Evolutionary conservation across 2,888 invertebrate species (phyloP), one percentile per base, ranked within the genome.

Genomic region (Xanthorhoe designata): DNA sequence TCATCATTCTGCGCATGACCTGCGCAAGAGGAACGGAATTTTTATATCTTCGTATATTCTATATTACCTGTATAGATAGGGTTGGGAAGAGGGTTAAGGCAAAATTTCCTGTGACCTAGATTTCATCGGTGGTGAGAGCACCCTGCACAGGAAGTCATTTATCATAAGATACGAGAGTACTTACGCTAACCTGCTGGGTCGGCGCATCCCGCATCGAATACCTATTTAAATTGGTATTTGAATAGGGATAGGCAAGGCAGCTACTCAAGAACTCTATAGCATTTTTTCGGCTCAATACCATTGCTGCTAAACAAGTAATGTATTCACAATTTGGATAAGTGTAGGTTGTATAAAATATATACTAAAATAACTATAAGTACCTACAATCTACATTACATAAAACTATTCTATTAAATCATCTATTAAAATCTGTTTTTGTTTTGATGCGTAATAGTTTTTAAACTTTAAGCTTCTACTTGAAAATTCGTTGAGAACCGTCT

Each of bases 71-170:
- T 68, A 54, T 69, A 69, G 71, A 67, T 72, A 70, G 69, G 70
- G 59, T 63, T 67, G 68, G 51, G 61, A 58, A 69, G 66, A 68
- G 74, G 76, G 81, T 82, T 81, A 78, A 75, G 74, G 81, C 80
- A 75, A 77, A 85, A 81, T 83, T 86, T 87, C 83, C 84, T 85
- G 77, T 84, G 87, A 86, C 88, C 87, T 85, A 87, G 80, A 88
- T 88, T 85, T 85, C 83, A 81, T 84, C 81, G 66, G 64, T 58
- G 68, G 58, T 63, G 72, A 72, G 69, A 71, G 66, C 66, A 72
- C 75, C 32, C 18, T 42, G 72, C 67, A 66, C 54, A 66, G 73
- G 75, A 75, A 75, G 76, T 73, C 77, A 69, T 81, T 69, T 76
- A 77, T 80, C 77, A 75, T 67, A 74, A 78, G 74, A 74, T 72